A percentile compares a stretch with the other conserved stretches of the same genome.
Conservation (phyloP, 2,797 vertebrate genomes). For the Sternotherus odoratus region DNA sequence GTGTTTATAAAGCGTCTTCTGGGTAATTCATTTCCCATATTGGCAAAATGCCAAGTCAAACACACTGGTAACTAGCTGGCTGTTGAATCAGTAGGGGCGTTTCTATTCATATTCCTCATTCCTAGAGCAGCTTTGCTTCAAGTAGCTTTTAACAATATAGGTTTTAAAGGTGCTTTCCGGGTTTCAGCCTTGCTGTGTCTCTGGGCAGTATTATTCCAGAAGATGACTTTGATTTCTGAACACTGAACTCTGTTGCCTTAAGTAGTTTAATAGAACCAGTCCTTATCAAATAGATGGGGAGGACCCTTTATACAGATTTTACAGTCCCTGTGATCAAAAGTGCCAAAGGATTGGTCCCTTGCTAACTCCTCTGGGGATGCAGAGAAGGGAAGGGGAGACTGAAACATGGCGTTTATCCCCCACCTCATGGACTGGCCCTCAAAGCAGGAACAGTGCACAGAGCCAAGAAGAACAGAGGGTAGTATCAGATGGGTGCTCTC, state of each 20-base stretch:
- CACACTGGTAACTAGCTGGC: background rate
- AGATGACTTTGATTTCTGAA: background rate
- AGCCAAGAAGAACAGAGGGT: background rate
- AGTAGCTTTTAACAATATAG: background rate
- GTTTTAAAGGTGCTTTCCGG: background rate
- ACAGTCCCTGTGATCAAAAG: background rate
- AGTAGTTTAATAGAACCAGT: background rate
- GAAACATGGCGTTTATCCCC: background rate
- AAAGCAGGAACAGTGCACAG: background rate
- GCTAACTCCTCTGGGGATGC: background rate
- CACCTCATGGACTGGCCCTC: background rate
- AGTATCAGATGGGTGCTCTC: rapidly evolving
- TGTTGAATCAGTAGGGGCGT: background rate
- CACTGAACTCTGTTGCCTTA: background rate
- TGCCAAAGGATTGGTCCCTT: background rate
- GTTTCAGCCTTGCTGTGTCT: background rate
- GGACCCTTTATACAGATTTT: background rate
- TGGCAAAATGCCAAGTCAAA: background rate
- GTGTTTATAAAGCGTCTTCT: background rate
- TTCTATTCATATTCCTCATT: background rate
- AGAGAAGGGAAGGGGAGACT: background rate
- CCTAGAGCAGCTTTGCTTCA: background rate
- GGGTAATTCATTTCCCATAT: background rate
- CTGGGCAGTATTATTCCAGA: background rate
- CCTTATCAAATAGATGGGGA: background rate